These are phyloP conservation scores for Anhinga rufa DNA, from an alignment of 2,113 vertebrate species.

Conservation along the genomic window DNA sequence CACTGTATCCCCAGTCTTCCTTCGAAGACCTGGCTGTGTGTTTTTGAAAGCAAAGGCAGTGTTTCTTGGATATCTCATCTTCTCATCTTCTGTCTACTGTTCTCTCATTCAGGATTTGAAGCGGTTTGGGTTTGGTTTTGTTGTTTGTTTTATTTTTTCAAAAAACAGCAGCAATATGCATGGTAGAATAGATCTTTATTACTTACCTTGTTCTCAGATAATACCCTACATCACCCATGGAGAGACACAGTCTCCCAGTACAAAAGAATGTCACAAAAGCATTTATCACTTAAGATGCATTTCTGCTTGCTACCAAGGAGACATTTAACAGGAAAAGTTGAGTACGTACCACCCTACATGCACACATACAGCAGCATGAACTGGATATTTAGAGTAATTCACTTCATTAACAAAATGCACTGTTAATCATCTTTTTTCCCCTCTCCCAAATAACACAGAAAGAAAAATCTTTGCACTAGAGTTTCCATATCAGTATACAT, in stretches of 20 bases:
- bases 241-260: background rate
- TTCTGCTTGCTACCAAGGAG: background rate
- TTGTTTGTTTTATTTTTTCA: background rate
- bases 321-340: background rate
- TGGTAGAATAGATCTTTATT: slow-evolving; percentile 44
- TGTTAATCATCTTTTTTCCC: background rate
- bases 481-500: slow-evolving; percentile 15
- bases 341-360: background rate
- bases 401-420: background rate
- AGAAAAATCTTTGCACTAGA: background rate
- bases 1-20: too few relatives aligned
- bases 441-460: background rate
- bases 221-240: background rate
- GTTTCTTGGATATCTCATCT: background rate
- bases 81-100: background rate
- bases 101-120: background rate
- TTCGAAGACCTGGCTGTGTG: background rate
- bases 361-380: background rate
- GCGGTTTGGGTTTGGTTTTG: background rate
- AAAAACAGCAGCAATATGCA: background rate
- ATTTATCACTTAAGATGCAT: background rate
- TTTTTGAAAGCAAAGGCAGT: background rate
- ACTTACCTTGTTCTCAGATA: background rate
- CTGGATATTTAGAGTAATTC: background rate
- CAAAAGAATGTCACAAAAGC: background rate